Evolutionary conservation across 2,113 vertebrate species (phyloP).

Genomic region (Gadus chalcogrammus): DNA sequence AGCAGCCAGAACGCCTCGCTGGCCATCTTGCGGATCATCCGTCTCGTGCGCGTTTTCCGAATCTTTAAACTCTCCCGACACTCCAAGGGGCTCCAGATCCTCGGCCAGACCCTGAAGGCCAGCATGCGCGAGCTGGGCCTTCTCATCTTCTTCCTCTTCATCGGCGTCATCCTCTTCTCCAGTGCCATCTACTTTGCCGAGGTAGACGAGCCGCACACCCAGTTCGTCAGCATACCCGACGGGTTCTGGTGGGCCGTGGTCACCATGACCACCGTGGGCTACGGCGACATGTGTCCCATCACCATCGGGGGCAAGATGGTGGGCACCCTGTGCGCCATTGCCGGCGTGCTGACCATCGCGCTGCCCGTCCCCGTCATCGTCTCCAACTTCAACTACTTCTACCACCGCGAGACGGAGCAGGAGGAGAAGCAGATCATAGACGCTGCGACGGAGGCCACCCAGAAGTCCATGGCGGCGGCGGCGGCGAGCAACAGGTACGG

Average conservation of each 20-base stretch:
- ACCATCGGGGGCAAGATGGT: slow-evolving; percentile 95
- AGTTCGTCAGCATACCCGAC: slow-evolving; percentile 96
- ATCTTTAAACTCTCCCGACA: slow-evolving; percentile 96
- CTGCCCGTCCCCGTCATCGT: slow-evolving; percentile 96
- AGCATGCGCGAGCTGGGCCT: slow-evolving; percentile 89
- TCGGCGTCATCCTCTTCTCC: slow-evolving; percentile 97
- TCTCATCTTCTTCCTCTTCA: slow-evolving; percentile 98
- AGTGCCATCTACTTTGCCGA: slow-evolving; percentile 96
- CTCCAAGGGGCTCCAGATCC: slow-evolving; percentile 90
- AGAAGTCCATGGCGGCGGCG: slow-evolving; percentile 52
- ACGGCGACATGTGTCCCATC: slow-evolving; percentile 95
- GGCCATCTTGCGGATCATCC: slow-evolving; percentile 90
- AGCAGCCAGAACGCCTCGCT: slow-evolving; percentile 94
- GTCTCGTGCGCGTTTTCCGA: slow-evolving; percentile 91
- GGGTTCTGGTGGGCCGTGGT: slow-evolving; percentile 99
- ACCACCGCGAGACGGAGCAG: slow-evolving; percentile 92
- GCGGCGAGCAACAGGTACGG: slow-evolving; percentile 68
- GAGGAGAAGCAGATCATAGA: slow-evolving; percentile 85
- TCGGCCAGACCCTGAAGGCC: slow-evolving; percentile 89
- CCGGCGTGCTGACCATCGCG: slow-evolving; percentile 93
- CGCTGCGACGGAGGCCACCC: slow-evolving; percentile 74
- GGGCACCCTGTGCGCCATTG: slow-evolving; percentile 93
- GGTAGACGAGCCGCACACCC: slow-evolving; percentile 92
- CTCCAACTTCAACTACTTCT: slow-evolving; percentile 99
- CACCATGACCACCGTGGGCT: slow-evolving; percentile 98